These are phyloP conservation scores for Setophaga coronata DNA, from an alignment of 2,113 vertebrate genomes.

Conservation along the genomic window DNA sequence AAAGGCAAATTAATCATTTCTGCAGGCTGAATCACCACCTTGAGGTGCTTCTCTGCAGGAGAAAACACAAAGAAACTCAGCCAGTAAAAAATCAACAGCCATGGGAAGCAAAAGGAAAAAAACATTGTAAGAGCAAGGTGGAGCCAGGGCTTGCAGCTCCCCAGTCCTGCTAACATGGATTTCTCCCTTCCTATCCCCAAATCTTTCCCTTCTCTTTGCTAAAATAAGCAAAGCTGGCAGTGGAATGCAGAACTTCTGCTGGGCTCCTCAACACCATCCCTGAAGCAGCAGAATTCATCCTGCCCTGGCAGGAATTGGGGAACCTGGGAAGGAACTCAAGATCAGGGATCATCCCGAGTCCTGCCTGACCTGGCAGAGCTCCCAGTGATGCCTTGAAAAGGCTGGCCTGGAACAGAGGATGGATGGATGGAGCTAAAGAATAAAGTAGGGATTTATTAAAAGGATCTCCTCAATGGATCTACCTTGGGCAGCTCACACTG, in stretches of 20 bases:
- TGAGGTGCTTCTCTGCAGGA: background rate
- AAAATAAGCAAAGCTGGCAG: background rate
- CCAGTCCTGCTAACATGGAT: background rate
- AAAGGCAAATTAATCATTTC: background rate
- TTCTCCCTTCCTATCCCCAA: background rate
- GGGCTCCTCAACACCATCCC: background rate
- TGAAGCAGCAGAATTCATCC: background rate
- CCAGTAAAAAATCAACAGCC: background rate
- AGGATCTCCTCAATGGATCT: background rate
- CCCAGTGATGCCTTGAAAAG: background rate
- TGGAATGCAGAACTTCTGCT: background rate
- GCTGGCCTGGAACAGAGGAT: background rate
- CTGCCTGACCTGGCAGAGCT: background rate
- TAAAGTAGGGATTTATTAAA: background rate
- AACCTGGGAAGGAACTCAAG: background rate
- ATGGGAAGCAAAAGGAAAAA: background rate
- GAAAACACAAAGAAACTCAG: background rate
- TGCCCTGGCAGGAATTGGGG: accelerated
- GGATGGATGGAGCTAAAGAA: background rate
- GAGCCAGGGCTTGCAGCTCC: background rate
- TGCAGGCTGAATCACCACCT: background rate
- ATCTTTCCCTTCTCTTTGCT: background rate
- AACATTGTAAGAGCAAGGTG: background rate
- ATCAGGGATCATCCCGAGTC: background rate
- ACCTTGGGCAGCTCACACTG: background rate